These are phyloP conservation scores for Enteromius unitaeniatus DNA, from an alignment of 2,797 vertebrate species.

Conservation along the genomic window DNA sequence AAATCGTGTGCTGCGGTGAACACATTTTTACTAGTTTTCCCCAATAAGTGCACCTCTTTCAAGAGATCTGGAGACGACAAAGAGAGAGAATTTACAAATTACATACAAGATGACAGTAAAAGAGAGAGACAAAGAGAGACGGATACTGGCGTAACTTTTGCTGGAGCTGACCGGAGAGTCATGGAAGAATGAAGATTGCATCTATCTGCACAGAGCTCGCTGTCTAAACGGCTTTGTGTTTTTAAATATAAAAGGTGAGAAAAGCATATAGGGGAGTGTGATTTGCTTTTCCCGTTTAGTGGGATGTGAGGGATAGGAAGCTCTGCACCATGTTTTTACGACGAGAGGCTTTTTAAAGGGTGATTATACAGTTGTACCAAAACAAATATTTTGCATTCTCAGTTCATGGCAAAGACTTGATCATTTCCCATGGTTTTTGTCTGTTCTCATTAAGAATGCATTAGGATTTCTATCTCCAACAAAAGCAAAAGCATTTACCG, in stretches of 20 bases:
- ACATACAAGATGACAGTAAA: background rate
- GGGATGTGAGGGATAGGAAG: background rate
- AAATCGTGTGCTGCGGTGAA: constrained; percentile 84
- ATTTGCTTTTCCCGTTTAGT: constrained; percentile 19
- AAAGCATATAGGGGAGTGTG: constrained; percentile 36
- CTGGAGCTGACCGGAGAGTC: constrained; percentile 34
- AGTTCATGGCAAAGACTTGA: constrained; percentile 23
- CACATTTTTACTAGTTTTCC: constrained; percentile 83
- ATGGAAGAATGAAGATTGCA: constrained; percentile 30
- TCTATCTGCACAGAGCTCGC: constrained; percentile 40
- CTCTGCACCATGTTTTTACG: background rate
- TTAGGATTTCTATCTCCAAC: constrained; percentile 40
- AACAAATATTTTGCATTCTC: constrained; percentile 51
- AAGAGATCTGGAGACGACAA: constrained; percentile 82
- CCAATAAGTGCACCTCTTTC: constrained; percentile 84
- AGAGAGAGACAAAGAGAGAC: background rate
- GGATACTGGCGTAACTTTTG: background rate
- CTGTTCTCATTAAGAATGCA: constrained; percentile 41
- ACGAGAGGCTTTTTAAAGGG: background rate
- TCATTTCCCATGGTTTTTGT: constrained; percentile 12
- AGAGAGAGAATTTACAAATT: constrained; percentile 17
- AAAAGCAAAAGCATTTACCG: constrained; percentile 77
- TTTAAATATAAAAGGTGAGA: constrained; percentile 46
- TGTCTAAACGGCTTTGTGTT: constrained; percentile 45
- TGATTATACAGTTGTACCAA: constrained; percentile 40